Conservation (phyloP, 2,888 invertebrate genomes). For the Andrena hattorfiana region DNA sequence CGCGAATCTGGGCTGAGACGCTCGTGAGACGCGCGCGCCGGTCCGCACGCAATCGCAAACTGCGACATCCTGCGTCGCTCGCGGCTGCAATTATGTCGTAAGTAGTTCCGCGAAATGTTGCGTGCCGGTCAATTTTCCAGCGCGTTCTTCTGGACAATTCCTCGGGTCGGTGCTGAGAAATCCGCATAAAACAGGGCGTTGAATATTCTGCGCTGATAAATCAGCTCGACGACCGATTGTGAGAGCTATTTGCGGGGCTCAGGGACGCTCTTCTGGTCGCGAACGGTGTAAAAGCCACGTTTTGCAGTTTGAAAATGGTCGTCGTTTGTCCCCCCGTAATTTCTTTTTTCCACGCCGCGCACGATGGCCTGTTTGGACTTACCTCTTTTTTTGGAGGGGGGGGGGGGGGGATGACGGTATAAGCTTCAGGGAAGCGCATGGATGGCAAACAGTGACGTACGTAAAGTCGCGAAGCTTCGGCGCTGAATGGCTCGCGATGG, state of each 20-base stretch:
- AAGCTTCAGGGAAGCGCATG: constrained; percentile 41
- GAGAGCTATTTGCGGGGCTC: neutral
- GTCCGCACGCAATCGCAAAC: constrained; percentile 67
- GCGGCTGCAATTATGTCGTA: constrained; percentile 58
- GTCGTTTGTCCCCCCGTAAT: neutral
- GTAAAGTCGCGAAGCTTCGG: constrained; percentile 48
- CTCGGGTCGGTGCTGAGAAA: constrained; percentile 20
- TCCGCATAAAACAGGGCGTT: constrained; percentile 19
- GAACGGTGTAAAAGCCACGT: neutral
- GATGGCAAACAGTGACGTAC: constrained; percentile 17
- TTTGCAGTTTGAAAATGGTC: neutral
- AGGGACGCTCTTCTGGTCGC: neutral
- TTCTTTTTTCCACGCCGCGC: neutral
- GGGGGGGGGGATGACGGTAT: neutral
- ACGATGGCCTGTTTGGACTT: neutral
- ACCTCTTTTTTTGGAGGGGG: neutral
- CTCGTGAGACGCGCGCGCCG: constrained; percentile 11
- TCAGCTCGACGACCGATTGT: neutral
- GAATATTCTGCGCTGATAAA: constrained; percentile 36
- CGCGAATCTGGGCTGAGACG: constrained; percentile 4
- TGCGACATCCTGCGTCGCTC: constrained; percentile 70
- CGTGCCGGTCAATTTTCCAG: constrained; percentile 64
- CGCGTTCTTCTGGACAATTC: constrained; percentile 36
- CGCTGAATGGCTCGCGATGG: constrained; percentile 36
- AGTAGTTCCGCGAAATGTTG: constrained; percentile 71